Evolutionary conservation across 2,113 vertebrate genomes (phyloP).

Genomic region (Amia ocellicauda): DNA sequence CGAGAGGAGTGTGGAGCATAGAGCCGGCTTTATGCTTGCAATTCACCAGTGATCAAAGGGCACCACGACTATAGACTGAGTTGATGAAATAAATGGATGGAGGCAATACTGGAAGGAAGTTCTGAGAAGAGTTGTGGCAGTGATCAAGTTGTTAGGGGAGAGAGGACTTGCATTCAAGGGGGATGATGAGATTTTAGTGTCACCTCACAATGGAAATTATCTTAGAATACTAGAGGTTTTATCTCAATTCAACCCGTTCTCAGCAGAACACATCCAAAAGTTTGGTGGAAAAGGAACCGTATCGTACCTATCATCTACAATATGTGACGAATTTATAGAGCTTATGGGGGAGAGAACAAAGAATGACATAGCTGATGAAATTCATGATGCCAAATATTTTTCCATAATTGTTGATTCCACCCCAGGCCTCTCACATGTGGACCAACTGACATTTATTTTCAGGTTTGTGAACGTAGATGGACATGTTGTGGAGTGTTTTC

Average conservation of each 20-base stretch:
- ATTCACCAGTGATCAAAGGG: slow-evolving; percentile 7
- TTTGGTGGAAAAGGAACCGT: slow-evolving; percentile 17
- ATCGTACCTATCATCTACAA: too few relatives aligned
- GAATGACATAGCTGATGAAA: background rate
- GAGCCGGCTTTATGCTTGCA: slow-evolving; percentile 20
- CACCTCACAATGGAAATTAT: slow-evolving; percentile 25
- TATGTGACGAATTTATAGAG: too few relatives aligned
- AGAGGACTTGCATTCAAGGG: slow-evolving; percentile 26
- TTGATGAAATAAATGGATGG: slow-evolving; percentile 10
- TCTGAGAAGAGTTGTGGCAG: slow-evolving; percentile 20
- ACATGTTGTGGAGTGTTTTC: too few relatives aligned
- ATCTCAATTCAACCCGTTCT: too few relatives aligned
- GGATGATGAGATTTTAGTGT: slow-evolving; percentile 23
- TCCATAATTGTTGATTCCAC: too few relatives aligned
- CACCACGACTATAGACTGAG: slow-evolving; percentile 8
- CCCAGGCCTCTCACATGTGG: too few relatives aligned
- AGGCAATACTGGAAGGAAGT: slow-evolving; percentile 25
- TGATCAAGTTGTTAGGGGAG: slow-evolving; percentile 33
- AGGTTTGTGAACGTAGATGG: too few relatives aligned
- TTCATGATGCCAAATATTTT: slow-evolving; percentile 23
- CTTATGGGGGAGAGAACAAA: slow-evolving; percentile 23
- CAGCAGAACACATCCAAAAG: slow-evolving; percentile 24
- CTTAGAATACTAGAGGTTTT: too few relatives aligned
- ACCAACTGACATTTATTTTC: too few relatives aligned
- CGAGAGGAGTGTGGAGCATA: slow-evolving; percentile 23